A percentile compares a stretch with the other conserved stretches of the same genome.
These are phyloP conservation scores for Rhineura floridana DNA, from an alignment of 2,113 vertebrate genomes.

Conservation along the genomic window DNA sequence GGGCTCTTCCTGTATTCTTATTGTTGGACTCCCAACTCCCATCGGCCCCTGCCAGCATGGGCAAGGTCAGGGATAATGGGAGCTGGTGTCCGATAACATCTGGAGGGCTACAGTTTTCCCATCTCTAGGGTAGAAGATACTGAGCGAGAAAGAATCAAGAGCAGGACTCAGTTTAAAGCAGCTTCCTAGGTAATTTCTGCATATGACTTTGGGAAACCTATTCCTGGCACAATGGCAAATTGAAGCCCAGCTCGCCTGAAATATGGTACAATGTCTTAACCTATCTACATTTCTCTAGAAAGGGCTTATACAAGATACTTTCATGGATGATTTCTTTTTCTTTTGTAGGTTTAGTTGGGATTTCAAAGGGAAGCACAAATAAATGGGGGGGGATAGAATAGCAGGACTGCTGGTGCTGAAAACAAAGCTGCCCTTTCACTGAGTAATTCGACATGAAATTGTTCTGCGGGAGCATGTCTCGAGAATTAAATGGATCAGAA, in stretches of 20 bases:
- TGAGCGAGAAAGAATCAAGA: too few species aligned
- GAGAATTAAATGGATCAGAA: constrained; percentile 10
- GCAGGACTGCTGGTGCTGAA: neutral
- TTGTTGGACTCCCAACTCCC: too few species aligned
- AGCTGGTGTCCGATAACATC: too few species aligned
- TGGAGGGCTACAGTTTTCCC: too few species aligned
- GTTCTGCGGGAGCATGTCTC: constrained; percentile 13
- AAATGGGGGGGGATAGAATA: neutral
- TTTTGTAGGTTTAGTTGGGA: neutral
- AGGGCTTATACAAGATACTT: neutral
- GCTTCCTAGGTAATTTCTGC: too few species aligned
- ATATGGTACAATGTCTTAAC: neutral
- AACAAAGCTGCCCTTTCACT: constrained; percentile 14
- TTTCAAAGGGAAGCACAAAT: neutral
- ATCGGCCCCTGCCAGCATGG: too few species aligned
- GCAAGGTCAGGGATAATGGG: too few species aligned
- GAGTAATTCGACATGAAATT: constrained; percentile 35
- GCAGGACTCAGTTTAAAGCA: too few species aligned
- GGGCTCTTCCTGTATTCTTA: too few species aligned
- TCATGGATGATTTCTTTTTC: too few species aligned
- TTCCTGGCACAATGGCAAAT: neutral
- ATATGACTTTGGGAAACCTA: neutral
- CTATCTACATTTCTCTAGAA: neutral
- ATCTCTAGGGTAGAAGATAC: too few species aligned
- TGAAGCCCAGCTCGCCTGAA: neutral